Conservation (phyloP, 2,888 invertebrate genomes). For the Sphecodes monilicornis region DNA sequence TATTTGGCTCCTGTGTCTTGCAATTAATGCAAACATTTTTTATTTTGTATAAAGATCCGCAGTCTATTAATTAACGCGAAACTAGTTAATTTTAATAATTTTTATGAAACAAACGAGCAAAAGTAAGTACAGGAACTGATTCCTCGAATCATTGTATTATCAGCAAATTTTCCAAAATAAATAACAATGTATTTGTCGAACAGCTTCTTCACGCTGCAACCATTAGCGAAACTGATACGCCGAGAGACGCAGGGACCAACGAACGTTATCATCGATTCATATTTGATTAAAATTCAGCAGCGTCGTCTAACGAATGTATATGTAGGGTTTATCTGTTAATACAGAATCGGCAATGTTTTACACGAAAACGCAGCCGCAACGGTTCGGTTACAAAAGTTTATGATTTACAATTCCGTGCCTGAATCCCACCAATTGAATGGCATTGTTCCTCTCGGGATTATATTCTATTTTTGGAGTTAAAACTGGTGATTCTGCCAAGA, state of each 20-base stretch:
- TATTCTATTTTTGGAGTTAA: constrained; percentile 2
- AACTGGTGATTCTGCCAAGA: neutral
- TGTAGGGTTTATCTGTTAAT: constrained; percentile 9
- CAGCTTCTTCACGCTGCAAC: neutral
- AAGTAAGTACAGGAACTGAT: neutral
- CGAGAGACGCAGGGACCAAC: neutral
- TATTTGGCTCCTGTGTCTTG: too few relatives aligned
- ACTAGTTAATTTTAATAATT: neutral
- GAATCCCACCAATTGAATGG: neutral
- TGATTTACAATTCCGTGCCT: neutral
- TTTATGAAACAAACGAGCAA: neutral
- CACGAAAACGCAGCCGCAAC: too few relatives aligned
- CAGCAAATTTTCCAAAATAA: neutral
- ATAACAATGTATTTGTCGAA: neutral
- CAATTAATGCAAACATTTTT: too few relatives aligned
- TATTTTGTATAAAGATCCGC: too few relatives aligned
- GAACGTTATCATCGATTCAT: constrained; percentile 7
- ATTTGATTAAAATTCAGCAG: constrained; percentile 4
- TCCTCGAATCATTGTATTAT: neutral
- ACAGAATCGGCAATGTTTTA: neutral
- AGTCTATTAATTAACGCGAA: too few relatives aligned
- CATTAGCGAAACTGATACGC: neutral
- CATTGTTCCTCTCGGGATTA: neutral
- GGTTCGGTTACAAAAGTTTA: neutral
- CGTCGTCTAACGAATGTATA: constrained; percentile 4